A percentile compares a stretch with the other conserved stretches of the same genome.
Conservation (phyloP, 2,888 invertebrate genomes). For the Heteropelma amictum region DNA sequence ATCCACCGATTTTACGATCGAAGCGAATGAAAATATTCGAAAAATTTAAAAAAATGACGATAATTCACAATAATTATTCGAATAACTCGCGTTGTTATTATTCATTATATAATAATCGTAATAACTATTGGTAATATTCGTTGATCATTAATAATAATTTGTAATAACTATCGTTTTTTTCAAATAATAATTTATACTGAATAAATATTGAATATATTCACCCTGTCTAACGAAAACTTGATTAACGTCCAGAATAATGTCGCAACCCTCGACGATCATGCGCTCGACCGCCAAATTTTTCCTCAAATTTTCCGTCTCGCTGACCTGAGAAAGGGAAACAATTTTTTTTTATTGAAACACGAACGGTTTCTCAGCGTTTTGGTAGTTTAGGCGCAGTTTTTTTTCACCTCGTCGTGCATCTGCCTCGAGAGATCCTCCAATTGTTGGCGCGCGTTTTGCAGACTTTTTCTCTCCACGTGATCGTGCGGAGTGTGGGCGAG, state of each 20-base stretch:
- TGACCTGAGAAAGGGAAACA: slow-evolving; percentile 81
- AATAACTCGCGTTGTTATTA: too few species aligned
- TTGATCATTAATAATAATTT: too few species aligned
- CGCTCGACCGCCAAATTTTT: slow-evolving; percentile 95
- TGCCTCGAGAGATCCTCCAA: slow-evolving; percentile 91
- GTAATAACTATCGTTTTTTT: too few species aligned
- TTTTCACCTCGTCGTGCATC: slow-evolving; percentile 90
- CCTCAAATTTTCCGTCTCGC: slow-evolving; percentile 94
- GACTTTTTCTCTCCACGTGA: slow-evolving; percentile 93
- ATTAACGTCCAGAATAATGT: slow-evolving; percentile 93
- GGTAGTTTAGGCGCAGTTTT: background rate
- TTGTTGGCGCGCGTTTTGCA: slow-evolving; percentile 92
- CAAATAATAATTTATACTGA: too few species aligned
- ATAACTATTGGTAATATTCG: too few species aligned
- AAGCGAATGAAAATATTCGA: too few species aligned
- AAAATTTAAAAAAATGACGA: too few species aligned
- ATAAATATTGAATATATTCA: too few species aligned
- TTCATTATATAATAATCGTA: too few species aligned
- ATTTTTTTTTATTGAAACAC: background rate
- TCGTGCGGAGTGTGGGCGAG: slow-evolving; percentile 95
- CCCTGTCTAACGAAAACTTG: slow-evolving; percentile 96
- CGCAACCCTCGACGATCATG: slow-evolving; percentile 96
- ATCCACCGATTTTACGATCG: too few species aligned
- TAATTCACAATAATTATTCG: too few species aligned
- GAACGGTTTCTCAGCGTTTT: background rate